Evolutionary conservation across 2,888 invertebrate genomes (phyloP).

Genomic region (Sialis fuliginosa): DNA sequence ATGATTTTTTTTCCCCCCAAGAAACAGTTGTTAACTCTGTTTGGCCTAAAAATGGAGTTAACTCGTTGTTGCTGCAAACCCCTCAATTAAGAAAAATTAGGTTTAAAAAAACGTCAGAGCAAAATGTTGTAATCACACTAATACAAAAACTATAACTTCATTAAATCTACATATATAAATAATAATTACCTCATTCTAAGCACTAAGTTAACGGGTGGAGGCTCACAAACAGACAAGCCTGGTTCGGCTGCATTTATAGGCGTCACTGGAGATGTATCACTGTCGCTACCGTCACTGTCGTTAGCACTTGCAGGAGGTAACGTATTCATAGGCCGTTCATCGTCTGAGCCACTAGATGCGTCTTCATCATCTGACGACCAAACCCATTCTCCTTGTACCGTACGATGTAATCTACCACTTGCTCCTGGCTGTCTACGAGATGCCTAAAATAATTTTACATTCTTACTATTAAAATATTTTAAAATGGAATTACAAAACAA

Average conservation of each 20-base stretch:
- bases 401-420: slow-evolving; percentile 72
- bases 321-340: slow-evolving; percentile 29
- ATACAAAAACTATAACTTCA: background rate
- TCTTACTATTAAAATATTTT: background rate
- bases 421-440: slow-evolving; percentile 73
- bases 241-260: slow-evolving; percentile 11
- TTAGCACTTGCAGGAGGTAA: slow-evolving; percentile 19
- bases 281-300: slow-evolving; percentile 25
- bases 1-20: too few species aligned
- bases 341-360: slow-evolving; percentile 33
- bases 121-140: background rate
- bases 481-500: too few species aligned
- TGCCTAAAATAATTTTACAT: slow-evolving; percentile 23
- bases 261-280: slow-evolving; percentile 23
- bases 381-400: slow-evolving; percentile 94
- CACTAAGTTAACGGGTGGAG: slow-evolving; percentile 58
- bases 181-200: slow-evolving; percentile 60
- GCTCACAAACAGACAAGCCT: slow-evolving; percentile 8
- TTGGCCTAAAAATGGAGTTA: too few species aligned
- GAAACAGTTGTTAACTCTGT: too few species aligned
- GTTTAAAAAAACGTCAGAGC: background rate
- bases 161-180: background rate
- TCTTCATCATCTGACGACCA: slow-evolving; percentile 94
- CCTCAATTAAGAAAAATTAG: background rate
- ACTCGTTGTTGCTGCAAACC: too few species aligned